Evolutionary conservation across 2,113 vertebrate species (phyloP), one percentile per base, ranked within the genome.

Genomic region (Rhodinocichla rosea): DNA sequence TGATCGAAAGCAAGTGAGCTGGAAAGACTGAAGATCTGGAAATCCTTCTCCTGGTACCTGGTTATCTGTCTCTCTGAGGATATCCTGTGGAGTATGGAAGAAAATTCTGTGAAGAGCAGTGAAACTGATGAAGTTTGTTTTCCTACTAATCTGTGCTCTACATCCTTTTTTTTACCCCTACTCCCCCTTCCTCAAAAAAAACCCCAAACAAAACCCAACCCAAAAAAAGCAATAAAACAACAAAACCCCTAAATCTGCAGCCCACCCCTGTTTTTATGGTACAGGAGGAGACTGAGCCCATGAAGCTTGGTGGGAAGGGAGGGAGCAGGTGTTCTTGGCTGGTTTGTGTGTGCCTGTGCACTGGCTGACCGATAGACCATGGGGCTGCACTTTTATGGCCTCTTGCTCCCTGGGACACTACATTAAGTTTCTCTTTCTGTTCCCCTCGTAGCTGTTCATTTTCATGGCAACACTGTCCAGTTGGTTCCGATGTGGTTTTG

Each of bases 361-460:
- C n/a, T 47, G 45, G 20, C 18, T 44, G 44, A 15, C 32, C 65
- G 67, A 23, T 7, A 2, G 44, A 40, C 16, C 44, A 8, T 6
- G 1, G 11, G 42, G 83, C 7, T 27, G 52, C 55, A 6, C 62
- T 86, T 67, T 1, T 32, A 19, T 6, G 40, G 30, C 39, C 53
- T 83, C 68, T 49, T 83, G 45, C 75, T 80, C 28, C 6, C n/a
- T 57, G 53, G 40, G 40, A 44, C 17, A 7, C 32, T 22, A 1
- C 3, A 1, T 52, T 11, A 56, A 26, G 59, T 92, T 94, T 90
- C 71, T 80, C n/a, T 92, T 94, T 91, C 75, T 90, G 11, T 95
- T 96, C 78, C n/a, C 18, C 11, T 33, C 10, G 2, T 16, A 57
- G 32, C 28, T 76, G 39, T 13, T 57, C 9, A 11, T 80, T 81